phyloP scores from a whole-genome alignment of 2,113 vertebrate genomes.

The Ardeotis arabs region DNA sequence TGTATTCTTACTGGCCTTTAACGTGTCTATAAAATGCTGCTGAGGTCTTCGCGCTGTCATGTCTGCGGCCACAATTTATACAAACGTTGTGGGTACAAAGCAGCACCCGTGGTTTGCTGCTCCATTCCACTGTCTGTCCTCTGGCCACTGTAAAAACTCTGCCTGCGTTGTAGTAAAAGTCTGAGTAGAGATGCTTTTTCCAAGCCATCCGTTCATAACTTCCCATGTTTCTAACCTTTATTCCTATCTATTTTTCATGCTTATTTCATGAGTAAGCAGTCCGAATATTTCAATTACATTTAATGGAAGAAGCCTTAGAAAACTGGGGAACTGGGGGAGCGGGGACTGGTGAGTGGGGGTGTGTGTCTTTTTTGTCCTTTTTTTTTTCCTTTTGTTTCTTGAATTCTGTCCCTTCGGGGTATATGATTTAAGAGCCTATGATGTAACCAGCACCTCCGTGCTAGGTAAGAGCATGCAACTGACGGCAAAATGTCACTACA shows the following conservation, averaged over 20 bases:
- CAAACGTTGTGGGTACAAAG: accelerated
- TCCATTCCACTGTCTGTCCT: accelerated
- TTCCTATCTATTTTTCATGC: background rate
- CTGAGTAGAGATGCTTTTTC: background rate
- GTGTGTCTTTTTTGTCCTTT: no score
- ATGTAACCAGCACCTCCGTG: background rate
- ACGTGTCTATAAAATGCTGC: accelerated
- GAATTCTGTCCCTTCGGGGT: background rate
- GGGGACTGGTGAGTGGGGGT: no score
- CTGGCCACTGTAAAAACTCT: background rate
- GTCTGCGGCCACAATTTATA: background rate
- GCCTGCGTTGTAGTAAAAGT: background rate
- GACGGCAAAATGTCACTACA: no score
- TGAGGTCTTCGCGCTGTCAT: background rate
- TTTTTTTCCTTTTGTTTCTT: accelerated
- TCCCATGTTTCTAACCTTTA: background rate
- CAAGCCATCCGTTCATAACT: background rate
- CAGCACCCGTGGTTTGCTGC: background rate
- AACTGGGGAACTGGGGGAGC: background rate
- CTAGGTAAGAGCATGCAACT: background rate
- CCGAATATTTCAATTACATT: background rate
- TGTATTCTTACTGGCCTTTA: no score
- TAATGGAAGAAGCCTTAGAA: background rate
- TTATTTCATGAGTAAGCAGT: background rate
- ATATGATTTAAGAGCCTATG: background rate